These are phyloP conservation scores for Neodon shergylaensis DNA, from an alignment of 2,113 vertebrate genomes.

Conservation along the genomic window DNA sequence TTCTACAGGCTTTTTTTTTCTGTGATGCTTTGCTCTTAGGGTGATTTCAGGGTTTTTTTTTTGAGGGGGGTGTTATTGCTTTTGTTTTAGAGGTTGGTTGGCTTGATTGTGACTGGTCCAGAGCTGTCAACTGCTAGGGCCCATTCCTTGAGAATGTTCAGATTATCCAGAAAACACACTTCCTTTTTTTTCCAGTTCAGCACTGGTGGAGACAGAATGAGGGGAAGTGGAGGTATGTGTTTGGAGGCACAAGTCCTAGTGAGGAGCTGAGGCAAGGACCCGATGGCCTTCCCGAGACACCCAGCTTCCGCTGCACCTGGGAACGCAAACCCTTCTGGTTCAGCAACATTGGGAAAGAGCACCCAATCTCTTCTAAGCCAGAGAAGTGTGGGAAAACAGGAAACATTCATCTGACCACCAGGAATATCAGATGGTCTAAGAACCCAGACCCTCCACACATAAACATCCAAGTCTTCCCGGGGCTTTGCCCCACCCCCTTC, in stretches of 20 bases:
- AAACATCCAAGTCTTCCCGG: neutral
- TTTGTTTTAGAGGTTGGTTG: neutral
- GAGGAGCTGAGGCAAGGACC: neutral
- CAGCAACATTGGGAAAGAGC: neutral
- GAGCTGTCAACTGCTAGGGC: neutral
- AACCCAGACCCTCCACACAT: neutral
- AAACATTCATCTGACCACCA: neutral
- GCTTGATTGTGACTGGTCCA: neutral
- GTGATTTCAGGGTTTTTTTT: neutral
- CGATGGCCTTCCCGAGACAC: fast-evolving
- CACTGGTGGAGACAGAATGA: neutral
- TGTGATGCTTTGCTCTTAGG: neutral
- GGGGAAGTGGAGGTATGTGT: fast-evolving
- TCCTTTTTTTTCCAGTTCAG: neutral
- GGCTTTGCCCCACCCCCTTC: neutral
- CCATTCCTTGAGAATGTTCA: neutral
- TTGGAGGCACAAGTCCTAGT: neutral
- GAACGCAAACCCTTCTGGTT: neutral
- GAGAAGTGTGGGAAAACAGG: neutral
- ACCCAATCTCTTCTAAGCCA: neutral
- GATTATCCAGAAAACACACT: constrained; percentile 2
- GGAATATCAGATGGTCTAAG: neutral
- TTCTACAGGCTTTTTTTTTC: neutral
- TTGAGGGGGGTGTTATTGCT: neutral
- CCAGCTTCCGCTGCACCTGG: neutral